phyloP scores from a whole-genome alignment of 2,888 invertebrate genomes.

The Mycalesis mineus region DNA sequence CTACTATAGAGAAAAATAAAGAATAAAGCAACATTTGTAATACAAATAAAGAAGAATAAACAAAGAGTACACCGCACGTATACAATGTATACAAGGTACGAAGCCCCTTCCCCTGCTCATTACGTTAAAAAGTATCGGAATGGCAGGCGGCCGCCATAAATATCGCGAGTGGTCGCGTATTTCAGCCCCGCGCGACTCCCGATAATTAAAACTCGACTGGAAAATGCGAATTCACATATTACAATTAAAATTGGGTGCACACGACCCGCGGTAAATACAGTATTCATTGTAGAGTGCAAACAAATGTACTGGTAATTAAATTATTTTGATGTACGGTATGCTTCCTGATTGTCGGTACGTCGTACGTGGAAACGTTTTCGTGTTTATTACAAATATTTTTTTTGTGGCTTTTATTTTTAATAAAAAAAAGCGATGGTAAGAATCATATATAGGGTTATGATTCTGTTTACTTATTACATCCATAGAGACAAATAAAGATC shows the following conservation, averaged over 20 bases:
- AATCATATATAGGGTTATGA: too few species aligned
- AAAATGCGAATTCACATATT: conserved; percentile 75
- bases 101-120: conserved; percentile 60
- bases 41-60: neutral
- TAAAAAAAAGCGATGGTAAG: too few species aligned
- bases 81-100: conserved; percentile 33
- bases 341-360: conserved; percentile 23
- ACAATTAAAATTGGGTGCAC: conserved; percentile 72
- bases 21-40: neutral
- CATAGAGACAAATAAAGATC: neutral
- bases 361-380: conserved; percentile 4
- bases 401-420: neutral
- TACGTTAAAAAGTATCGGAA: conserved; percentile 78
- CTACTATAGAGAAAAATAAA: too few species aligned
- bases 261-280: conserved; percentile 60
- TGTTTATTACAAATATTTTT: conserved; percentile 11
- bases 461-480: too few species aligned
- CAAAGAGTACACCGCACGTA: conserved; percentile 1
- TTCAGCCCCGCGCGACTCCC: conserved; percentile 72
- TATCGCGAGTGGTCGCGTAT: conserved; percentile 78
- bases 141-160: conserved; percentile 71
- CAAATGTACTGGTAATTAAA: conserved; percentile 33
- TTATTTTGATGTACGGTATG: conserved; percentile 32
- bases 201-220: conserved; percentile 78
- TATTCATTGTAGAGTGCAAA: conserved; percentile 36